Evolutionary conservation across 2,888 invertebrate species (phyloP), one percentile per base, ranked within the genome.

Genomic region (Artemia sp.): DNA sequence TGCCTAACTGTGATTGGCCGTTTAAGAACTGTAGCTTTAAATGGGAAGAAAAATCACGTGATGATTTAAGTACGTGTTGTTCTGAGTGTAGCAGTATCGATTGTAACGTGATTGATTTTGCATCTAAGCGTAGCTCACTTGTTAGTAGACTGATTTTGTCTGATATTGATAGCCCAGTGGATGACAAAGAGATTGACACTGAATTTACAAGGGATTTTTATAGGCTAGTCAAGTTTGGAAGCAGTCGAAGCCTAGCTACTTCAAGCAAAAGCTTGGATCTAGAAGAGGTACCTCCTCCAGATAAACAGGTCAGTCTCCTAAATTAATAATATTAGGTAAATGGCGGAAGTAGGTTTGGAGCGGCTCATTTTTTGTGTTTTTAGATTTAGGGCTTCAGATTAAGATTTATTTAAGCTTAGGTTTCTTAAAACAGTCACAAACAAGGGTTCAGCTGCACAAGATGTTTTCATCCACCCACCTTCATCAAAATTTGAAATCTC

Each of bases 191-290:
- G 12, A 52, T 67, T 14, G 74, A 74, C 24, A 75, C 74, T 1
- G 87, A 88, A 77, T 89, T 89, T 75, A 88, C 88, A 8, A 81
- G 88, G 73, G 89, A 89, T 78, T 89, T 88, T 78, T 89, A 89
- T 77, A 84, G 87, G 52, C 82, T 89, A 72, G 88, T 88, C 67
- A 88, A 88, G 79, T 88, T 88, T 76, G 89, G 88, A 77, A 88
- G 88, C 78, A 87, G 86, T 72, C 87, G 87, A 77, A 88, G 88
- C 77, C 80, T 88, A 76, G 87, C 87, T 66, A 87, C 87, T 52
- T 87, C 85, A 38, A 50, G 50, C 24, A 8, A 11, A 58, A 58
- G 64, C 11, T 24, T 58, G 64, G 64, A 58, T 10, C 24, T 11
- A 24, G 67, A 50, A 19, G 67, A 67, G 8, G 38, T 70, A 10